phyloP scores from a whole-genome alignment of 2,113 vertebrate species.

The Paracanthobrama guichenoti region DNA sequence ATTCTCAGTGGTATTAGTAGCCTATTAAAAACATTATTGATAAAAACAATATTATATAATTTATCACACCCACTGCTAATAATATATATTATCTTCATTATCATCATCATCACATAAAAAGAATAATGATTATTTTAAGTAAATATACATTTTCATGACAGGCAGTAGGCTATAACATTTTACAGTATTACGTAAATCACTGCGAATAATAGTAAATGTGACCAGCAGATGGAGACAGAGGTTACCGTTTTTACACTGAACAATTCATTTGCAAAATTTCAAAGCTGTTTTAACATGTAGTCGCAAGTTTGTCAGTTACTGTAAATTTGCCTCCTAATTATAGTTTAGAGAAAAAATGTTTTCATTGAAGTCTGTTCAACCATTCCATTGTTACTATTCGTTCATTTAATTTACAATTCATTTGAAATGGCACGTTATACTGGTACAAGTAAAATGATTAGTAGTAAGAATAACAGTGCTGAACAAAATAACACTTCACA shows the following conservation, averaged over 20 bases:
- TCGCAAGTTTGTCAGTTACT: background rate
- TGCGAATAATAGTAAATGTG: background rate
- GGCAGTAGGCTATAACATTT: background rate
- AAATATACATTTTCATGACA: background rate
- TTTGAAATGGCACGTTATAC: background rate
- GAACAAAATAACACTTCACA: background rate
- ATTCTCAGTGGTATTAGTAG: background rate
- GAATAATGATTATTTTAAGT: background rate
- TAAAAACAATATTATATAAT: no score
- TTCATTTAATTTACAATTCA: background rate
- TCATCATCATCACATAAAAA: background rate
- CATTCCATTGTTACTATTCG: background rate
- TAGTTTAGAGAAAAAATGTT: background rate
- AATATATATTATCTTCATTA: no score
- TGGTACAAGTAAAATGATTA: background rate
- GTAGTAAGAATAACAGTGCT: background rate
- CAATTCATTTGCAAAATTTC: background rate
- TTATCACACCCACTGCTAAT: no score
- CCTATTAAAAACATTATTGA: no score
- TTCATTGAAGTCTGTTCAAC: background rate
- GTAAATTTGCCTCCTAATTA: background rate
- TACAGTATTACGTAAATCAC: background rate
- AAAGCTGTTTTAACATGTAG: background rate
- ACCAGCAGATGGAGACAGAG: conserved; percentile 27
- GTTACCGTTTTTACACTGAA: background rate